phyloP scores from a whole-genome alignment of 2,888 invertebrate species.

The Pegoplata infirma region DNA sequence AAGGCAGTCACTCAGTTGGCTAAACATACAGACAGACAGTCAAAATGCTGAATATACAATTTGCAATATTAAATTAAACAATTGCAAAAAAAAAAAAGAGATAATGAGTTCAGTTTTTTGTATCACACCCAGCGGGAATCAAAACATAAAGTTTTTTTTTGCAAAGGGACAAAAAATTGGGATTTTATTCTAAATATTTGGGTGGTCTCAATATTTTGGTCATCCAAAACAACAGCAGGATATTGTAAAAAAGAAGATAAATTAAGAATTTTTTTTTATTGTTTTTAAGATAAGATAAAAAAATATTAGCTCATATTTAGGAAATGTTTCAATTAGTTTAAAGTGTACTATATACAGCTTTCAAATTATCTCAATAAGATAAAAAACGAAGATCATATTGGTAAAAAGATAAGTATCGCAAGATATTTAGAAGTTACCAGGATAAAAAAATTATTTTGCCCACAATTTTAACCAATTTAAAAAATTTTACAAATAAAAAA shows the following conservation, averaged over 20 bases:
- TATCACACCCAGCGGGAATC: conserved; percentile 46
- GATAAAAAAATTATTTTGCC: too few species aligned
- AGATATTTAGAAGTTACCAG: too few species aligned
- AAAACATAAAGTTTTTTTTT: conserved; percentile 16
- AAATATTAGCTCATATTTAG: too few species aligned
- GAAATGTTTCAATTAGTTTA: too few species aligned
- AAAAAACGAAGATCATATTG: too few species aligned
- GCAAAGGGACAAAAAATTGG: neutral
- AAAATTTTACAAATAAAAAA: too few species aligned
- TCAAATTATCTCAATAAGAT: too few species aligned
- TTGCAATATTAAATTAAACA: conserved; percentile 55
- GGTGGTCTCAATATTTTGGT: conserved; percentile 42
- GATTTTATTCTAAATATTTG: conserved; percentile 24
- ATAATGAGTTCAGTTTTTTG: conserved; percentile 54
- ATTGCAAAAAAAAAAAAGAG: conserved; percentile 59
- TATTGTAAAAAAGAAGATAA: neutral
- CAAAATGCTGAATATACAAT: conserved; percentile 30
- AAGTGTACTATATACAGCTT: too few species aligned
- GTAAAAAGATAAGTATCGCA: too few species aligned
- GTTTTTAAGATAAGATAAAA: too few species aligned
- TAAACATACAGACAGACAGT: conserved; percentile 7
- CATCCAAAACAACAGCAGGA: conserved; percentile 39
- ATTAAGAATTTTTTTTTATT: neutral
- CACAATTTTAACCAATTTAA: too few species aligned
- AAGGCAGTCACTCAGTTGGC: neutral